These are phyloP conservation scores for Coreius guichenoti DNA, from an alignment of 2,797 vertebrate genomes.

Conservation along the genomic window DNA sequence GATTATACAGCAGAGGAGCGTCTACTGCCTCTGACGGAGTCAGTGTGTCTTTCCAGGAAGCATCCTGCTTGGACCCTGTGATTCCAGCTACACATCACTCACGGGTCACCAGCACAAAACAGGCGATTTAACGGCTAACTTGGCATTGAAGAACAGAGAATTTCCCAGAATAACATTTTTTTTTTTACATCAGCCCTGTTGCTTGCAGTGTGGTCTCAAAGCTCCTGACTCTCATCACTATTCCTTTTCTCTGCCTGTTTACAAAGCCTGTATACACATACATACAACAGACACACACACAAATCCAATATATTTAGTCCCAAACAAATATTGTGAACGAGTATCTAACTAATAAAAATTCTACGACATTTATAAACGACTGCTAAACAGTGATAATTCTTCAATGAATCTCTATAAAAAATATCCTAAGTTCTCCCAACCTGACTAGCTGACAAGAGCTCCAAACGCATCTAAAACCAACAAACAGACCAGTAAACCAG, in stretches of 20 bases:
- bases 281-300: constrained; percentile 36
- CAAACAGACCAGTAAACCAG: neutral
- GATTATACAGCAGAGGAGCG: constrained; percentile 71
- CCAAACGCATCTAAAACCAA: neutral
- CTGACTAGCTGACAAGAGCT: neutral
- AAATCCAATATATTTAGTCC: constrained; percentile 24
- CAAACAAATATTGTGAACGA: neutral
- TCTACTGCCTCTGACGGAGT: constrained; percentile 60
- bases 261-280: constrained; percentile 6
- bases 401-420: neutral
- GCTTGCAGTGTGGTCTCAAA: constrained; percentile 27
- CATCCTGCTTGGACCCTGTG: constrained; percentile 65
- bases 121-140: constrained; percentile 76
- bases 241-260: constrained; percentile 27
- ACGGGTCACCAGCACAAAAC: constrained; percentile 76
- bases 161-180: constrained; percentile 24
- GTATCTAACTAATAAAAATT: neutral
- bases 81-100: constrained; percentile 70
- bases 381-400: neutral
- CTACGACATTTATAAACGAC: neutral
- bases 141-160: constrained; percentile 52
- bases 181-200: constrained; percentile 18
- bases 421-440: neutral
- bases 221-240: neutral
- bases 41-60: constrained; percentile 50